Evolutionary conservation across 2,888 invertebrate species (phyloP).

Genomic region (Aphidoletes aphidimyza): DNA sequence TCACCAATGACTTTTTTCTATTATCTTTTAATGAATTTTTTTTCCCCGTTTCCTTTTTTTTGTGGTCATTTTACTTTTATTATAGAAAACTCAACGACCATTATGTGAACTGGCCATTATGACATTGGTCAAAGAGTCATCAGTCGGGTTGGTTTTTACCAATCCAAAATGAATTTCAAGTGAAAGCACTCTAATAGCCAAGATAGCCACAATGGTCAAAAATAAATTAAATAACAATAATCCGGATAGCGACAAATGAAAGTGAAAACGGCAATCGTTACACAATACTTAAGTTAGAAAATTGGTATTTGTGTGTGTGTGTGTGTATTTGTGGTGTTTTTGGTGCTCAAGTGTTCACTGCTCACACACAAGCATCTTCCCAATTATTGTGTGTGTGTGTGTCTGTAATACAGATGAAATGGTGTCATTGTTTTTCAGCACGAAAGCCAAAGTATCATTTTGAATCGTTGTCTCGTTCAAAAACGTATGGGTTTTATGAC

Average conservation of each 20-base stretch:
- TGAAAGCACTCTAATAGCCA: constrained; percentile 2
- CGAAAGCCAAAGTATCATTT: too few species aligned
- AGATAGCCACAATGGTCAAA: constrained; percentile 22
- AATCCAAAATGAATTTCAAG: neutral
- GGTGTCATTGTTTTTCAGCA: neutral
- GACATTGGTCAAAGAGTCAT: neutral
- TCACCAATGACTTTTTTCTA: too few species aligned
- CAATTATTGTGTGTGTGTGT: neutral
- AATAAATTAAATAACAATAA: constrained; percentile 23
- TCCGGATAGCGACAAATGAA: neutral
- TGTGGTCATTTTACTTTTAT: too few species aligned
- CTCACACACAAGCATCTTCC: too few species aligned
- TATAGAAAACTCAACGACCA: too few species aligned
- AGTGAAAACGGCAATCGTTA: neutral
- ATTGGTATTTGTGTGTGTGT: neutral
- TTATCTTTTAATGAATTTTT: too few species aligned
- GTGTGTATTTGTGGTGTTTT: neutral
- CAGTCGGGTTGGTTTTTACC: neutral
- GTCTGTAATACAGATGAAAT: neutral
- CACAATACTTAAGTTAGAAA: constrained; percentile 12
- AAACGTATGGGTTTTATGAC: too few species aligned
- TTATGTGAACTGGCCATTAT: neutral
- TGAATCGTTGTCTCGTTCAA: too few species aligned
- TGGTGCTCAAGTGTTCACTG: too few species aligned
- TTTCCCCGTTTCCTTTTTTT: too few species aligned